Evolutionary conservation across 2,888 invertebrate genomes (phyloP).

Genomic region (Parochlus steinenii): DNA sequence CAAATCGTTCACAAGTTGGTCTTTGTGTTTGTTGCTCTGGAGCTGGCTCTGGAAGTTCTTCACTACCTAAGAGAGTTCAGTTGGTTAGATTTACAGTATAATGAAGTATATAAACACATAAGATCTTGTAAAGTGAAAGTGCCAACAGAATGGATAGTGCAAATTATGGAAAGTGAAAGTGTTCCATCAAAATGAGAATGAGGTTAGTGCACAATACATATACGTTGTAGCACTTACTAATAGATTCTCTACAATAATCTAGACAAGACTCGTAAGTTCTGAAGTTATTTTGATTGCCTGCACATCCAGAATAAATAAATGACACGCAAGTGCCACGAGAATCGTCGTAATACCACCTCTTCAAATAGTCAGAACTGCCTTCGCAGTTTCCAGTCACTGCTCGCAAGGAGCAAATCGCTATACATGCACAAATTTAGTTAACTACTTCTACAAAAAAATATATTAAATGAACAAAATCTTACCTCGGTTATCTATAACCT

Average conservation of each 20-base stretch:
- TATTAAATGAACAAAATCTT: constrained; percentile 15
- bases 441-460: neutral
- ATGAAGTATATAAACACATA: neutral
- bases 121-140: constrained; percentile 10
- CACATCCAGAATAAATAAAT: constrained; percentile 77
- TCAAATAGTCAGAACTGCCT: constrained; percentile 24
- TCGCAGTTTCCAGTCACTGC: constrained; percentile 44
- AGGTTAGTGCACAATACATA: neutral
- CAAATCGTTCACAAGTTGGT: constrained; percentile 37
- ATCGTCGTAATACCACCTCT: constrained; percentile 60
- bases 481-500: constrained; percentile 21
- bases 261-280: constrained; percentile 52
- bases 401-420: constrained; percentile 44
- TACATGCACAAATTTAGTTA: constrained; percentile 2
- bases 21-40: constrained; percentile 16
- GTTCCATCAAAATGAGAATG: constrained; percentile 11
- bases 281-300: constrained; percentile 77
- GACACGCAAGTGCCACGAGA: constrained; percentile 50
- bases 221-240: neutral
- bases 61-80: neutral
- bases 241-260: constrained; percentile 33
- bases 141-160: neutral
- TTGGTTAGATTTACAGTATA: neutral
- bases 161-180: no score
- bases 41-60: constrained; percentile 7